Percentiles rank a stretch among this genome's conserved stretches.
Evolutionary conservation across 1,140 invertebrate genomes (phyloP).

Genomic region (Tetragnatha versicolor): DNA sequence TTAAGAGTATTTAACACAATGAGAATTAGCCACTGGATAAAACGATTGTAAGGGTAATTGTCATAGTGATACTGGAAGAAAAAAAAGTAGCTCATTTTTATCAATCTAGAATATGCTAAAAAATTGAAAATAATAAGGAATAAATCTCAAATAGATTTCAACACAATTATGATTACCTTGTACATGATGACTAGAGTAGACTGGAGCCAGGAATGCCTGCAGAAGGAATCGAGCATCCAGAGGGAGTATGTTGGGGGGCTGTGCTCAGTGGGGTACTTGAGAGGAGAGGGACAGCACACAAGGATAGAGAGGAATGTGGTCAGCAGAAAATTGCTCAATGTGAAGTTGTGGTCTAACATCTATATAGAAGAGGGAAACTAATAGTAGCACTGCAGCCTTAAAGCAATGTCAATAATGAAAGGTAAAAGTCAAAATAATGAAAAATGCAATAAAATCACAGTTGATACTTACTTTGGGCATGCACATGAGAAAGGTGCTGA

Average conservation of each 20-base stretch:
- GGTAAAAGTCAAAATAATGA: not conserved
- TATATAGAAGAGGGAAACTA: constrained; percentile 69
- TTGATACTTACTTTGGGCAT: constrained; percentile 61
- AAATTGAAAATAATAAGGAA: not conserved
- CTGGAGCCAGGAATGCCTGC: constrained; percentile 89
- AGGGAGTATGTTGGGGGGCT: constrained; percentile 78
- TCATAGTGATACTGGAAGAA: constrained; percentile 86
- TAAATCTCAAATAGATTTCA: constrained; percentile 23
- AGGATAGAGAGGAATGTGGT: constrained; percentile 85
- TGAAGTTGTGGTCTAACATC: constrained; percentile 92
- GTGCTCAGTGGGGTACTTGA: constrained; percentile 65
- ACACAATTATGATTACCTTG: constrained; percentile 73
- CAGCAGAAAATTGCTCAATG: constrained; percentile 85
- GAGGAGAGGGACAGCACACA: constrained; percentile 85
- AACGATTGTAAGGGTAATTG: constrained; percentile 77
- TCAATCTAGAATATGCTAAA: too few relatives aligned
- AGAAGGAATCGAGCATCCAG: constrained; percentile 84
- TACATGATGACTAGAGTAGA: constrained; percentile 93
- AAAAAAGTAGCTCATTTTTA: too few relatives aligned
- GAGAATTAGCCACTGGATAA: constrained; percentile 81
- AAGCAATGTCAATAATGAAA: too few relatives aligned
- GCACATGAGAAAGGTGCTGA: constrained; percentile 89
- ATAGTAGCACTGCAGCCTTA: not conserved
- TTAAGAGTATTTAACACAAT: constrained; percentile 95
- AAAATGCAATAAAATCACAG: not conserved